Evolutionary conservation across 1,140 invertebrate genomes (phyloP), one percentile per base, ranked within the genome.

Genomic region (Plodia interpunctella): DNA sequence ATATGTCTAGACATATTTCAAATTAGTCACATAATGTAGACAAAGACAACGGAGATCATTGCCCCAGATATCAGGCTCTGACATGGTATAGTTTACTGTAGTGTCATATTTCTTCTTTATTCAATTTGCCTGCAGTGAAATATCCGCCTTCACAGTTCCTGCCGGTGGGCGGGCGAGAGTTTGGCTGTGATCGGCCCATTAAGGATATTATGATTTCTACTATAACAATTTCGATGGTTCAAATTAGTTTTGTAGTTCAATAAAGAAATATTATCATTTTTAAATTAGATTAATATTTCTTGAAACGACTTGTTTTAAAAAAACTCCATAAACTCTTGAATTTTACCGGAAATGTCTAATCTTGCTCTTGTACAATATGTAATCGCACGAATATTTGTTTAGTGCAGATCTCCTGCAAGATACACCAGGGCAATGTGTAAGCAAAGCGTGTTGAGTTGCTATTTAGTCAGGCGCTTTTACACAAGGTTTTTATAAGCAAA

Each of bases 91-190:
- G n/a, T n/a, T n/a, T n/a, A 32, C 0, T 15, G 38, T n/a, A 72
- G 75, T 81, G 73, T 86, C 80, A 78, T 77, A 70, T 86, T 86
- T 74, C 83, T 78, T 76, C 73, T 80, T 83, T 72, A 81, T 83
- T 82, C 54, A 86, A 86, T 86, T 83, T 80, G 72, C 82, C 66
- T 44, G 55, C 60, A 71, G 56, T 74, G 74, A 73, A 71, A 68
- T 70, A 60, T 73, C 69, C 71, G 70, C 63, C 61, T 15, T 44
- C 38, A 17, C 38, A 44, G 13, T 15, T 44, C 38, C 13, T 10
- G 13, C 13, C 19, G 50, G 55, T 44, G 15, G 38, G 38, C 38
- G 38, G 38, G 15, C 13, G n/a, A 44, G n/a, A 44, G 38, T 35
- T 44, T 44, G 38, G 38, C 13, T 17, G 3, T 15, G 13, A 15